Evolutionary conservation across 1,140 invertebrate species (phyloP), one percentile per base, ranked within the genome.

Genomic region (Nephotettix cincticeps): DNA sequence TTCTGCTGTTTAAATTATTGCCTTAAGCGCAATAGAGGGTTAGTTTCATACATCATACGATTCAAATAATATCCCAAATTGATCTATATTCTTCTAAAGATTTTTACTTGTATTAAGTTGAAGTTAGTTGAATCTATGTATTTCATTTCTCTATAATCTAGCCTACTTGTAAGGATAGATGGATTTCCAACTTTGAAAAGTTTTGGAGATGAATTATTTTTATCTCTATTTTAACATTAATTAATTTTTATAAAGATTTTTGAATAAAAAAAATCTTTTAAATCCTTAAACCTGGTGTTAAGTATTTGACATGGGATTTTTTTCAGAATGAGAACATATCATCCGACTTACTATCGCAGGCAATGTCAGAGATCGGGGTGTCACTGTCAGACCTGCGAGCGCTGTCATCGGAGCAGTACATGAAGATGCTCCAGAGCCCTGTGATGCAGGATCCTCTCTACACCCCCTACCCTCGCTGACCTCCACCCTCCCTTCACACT

Each of bases 391-490:
- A 68, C 28, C 25, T 68, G 27, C 43, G 56, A 17, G 56, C 61
- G 4, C 21, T 65, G 23, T 54, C 61, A 3, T 58, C 51, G 19
- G 45, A 70, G 17, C 69, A 70, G 36, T 70, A 27, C 30, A 14
- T 70, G 11, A 70, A 63, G 29, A 14, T 70, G 25, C 36, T 70
- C 0, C 69, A 70, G 36, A 21, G n/a, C 17, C 25, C 54, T 17
- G 40, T 9, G 9, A 23, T 11, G 19, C 1, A 32, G 1, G 25
- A 40, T 36, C 2, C 65, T 25, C 28, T 70, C 3, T 70, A 70
- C 40, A 65, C 69, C 25, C 69, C 69, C n/a, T 70, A 70, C 43
- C 36, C 61, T n/a, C 69, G 69, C 69, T 70, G 69, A 70, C 69
- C 13, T 19, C 43, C 2, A 9, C n/a, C 3, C 21, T 45, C 21